These are phyloP conservation scores for Epinephelus lanceolatus DNA, from an alignment of 2,113 vertebrate genomes.

Conservation along the genomic window DNA sequence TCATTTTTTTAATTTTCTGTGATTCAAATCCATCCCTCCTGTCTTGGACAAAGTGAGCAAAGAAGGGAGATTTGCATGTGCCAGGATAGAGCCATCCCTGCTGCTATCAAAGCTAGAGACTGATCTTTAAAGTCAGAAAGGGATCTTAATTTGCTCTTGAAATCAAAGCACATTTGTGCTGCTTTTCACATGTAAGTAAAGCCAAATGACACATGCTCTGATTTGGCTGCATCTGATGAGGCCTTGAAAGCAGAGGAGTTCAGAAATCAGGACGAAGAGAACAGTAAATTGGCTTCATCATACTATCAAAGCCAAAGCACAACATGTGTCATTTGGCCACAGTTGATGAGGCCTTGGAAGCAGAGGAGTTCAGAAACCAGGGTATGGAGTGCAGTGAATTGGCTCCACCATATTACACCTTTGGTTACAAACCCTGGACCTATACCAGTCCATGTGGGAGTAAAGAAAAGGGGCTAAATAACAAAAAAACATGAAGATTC, in stretches of 20 bases:
- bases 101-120: not conserved
- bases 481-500: too few species aligned
- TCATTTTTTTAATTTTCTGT: not conserved
- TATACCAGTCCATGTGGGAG: not conserved
- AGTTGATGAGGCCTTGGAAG: not conserved
- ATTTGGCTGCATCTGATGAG: not conserved
- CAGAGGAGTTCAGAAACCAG: not conserved
- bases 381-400: not conserved
- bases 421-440: not conserved
- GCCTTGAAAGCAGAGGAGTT: not conserved
- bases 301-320: too few species aligned
- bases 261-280: not conserved
- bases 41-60: not conserved
- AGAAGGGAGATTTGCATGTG: not conserved
- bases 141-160: not conserved
- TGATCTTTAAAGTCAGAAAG: not conserved
- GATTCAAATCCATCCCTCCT: not conserved
- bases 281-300: not conserved
- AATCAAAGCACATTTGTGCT: not conserved
- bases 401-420: not conserved
- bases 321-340: not conserved
- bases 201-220: not conserved
- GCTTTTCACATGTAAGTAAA: not conserved
- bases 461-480: not conserved
- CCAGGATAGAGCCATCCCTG: not conserved